A percentile compares a stretch with the other conserved stretches of the same genome.
Conservation (phyloP, 2,113 vertebrate genomes). For the Pseudonaja textilis region DNA sequence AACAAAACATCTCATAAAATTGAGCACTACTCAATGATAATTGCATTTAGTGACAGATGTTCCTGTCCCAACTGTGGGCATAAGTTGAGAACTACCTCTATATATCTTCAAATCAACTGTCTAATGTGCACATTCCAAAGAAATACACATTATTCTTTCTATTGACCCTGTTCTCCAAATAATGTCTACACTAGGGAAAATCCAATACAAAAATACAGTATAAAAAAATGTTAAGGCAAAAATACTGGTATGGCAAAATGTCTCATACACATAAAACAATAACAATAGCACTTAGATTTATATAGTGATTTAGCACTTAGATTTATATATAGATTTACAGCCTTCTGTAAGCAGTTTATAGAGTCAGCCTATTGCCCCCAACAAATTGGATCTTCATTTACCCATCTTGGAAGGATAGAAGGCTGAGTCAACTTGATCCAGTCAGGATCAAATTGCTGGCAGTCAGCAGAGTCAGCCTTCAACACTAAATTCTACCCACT, state of each 20-base stretch:
- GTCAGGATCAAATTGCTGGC: no score
- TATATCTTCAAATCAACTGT: neutral
- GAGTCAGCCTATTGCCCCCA: no score
- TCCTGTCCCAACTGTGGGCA: neutral
- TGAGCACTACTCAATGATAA: neutral
- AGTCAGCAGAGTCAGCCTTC: no score
- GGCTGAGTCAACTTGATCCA: no score
- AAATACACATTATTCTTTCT: neutral
- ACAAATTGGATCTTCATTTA: no score
- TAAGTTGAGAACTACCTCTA: neutral
- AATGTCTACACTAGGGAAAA: neutral
- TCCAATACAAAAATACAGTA: neutral
- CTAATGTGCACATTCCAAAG: neutral
- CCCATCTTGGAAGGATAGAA: no score
- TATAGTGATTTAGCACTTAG: no score
- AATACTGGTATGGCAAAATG: neutral
- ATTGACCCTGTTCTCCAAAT: neutral
- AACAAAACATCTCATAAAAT: neutral
- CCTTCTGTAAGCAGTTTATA: no score
- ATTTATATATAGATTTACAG: no score
- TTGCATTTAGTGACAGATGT: neutral
- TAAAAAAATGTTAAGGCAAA: neutral
- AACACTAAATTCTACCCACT: no score
- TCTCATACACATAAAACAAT: neutral
- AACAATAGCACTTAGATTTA: no score